Conservation (phyloP, 2,888 invertebrate species). For the Drosophila birchii region DNA sequence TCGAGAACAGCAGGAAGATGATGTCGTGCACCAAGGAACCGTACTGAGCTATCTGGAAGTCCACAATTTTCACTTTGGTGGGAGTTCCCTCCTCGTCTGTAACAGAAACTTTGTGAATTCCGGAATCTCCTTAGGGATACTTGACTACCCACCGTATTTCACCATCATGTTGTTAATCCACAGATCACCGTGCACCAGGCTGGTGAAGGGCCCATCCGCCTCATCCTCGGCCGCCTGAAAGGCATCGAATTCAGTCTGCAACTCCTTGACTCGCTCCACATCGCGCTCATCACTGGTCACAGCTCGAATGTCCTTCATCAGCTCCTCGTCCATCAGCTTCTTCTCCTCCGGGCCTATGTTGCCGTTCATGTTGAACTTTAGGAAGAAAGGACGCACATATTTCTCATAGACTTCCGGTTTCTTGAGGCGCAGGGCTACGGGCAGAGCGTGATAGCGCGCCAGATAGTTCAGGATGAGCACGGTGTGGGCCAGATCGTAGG, state of each 20-base stretch:
- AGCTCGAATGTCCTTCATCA: constrained; percentile 55
- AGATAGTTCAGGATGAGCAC: constrained; percentile 85
- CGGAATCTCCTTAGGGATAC: too few species aligned
- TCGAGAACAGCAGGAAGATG: constrained; percentile 86
- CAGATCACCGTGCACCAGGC: constrained; percentile 86
- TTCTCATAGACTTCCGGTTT: constrained; percentile 85
- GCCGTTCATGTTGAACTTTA: constrained; percentile 69
- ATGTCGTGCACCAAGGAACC: constrained; percentile 86
- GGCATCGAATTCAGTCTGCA: constrained; percentile 59
- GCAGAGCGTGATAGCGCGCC: constrained; percentile 87
- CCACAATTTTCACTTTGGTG: constrained; percentile 86
- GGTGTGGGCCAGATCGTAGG: constrained; percentile 86
- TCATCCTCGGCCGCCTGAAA: constrained; percentile 60
- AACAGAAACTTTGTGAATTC: not conserved
- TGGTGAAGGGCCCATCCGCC: constrained; percentile 85
- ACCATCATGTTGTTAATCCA: constrained; percentile 88
- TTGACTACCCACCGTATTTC: constrained; percentile 80
- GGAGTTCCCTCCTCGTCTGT: constrained; percentile 82
- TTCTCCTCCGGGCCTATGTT: constrained; percentile 51
- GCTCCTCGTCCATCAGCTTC: constrained; percentile 55
- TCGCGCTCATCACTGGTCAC: constrained; percentile 58
- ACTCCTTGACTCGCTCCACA: constrained; percentile 56
- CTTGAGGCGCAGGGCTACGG: constrained; percentile 86
- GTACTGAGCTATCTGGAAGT: constrained; percentile 87
- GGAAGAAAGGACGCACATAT: constrained; percentile 84